Evolutionary conservation across 1,140 invertebrate species (phyloP).

Genomic region (Venustaconcha ellipsiformis): DNA sequence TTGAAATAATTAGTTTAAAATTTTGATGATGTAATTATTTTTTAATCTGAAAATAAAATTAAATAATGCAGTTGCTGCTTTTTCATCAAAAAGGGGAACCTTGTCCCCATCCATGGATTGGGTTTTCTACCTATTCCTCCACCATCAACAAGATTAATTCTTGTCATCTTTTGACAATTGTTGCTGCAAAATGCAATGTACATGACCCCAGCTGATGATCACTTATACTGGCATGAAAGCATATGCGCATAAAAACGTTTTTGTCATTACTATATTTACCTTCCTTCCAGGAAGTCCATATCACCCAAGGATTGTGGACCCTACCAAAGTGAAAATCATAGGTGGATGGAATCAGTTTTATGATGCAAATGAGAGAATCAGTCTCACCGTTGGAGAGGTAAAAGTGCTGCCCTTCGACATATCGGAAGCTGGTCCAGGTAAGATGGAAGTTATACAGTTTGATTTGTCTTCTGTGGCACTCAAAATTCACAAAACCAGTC

Average conservation of each 20-base stretch:
- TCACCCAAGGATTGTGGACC: slow-evolving; percentile 80
- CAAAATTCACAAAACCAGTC: too few species aligned
- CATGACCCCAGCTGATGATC: background rate
- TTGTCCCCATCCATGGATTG: too few species aligned
- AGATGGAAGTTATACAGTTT: background rate
- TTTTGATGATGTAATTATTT: too few species aligned
- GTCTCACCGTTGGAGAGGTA: slow-evolving; percentile 74
- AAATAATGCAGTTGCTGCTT: too few species aligned
- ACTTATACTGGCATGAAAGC: background rate
- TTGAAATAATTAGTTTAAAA: too few species aligned
- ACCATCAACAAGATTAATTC: too few species aligned
- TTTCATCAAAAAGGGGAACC: too few species aligned
- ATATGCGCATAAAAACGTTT: background rate
- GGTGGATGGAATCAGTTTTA: slow-evolving; percentile 81
- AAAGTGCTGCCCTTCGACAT: slow-evolving; percentile 76
- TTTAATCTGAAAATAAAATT: too few species aligned
- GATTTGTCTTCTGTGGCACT: too few species aligned
- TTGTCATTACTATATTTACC: background rate
- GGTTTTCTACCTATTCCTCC: too few species aligned
- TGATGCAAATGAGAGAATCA: slow-evolving; percentile 80
- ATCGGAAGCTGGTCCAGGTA: slow-evolving; percentile 77
- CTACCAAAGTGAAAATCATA: slow-evolving; percentile 73
- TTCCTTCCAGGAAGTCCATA: slow-evolving; percentile 76
- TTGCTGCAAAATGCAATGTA: background rate
- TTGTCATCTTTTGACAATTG: too few species aligned